Percentiles rank a stretch among this genome's conserved stretches.
These are phyloP conservation scores for Premnoplex brunnescens DNA, from an alignment of 2,797 vertebrate genomes.

Conservation along the genomic window DNA sequence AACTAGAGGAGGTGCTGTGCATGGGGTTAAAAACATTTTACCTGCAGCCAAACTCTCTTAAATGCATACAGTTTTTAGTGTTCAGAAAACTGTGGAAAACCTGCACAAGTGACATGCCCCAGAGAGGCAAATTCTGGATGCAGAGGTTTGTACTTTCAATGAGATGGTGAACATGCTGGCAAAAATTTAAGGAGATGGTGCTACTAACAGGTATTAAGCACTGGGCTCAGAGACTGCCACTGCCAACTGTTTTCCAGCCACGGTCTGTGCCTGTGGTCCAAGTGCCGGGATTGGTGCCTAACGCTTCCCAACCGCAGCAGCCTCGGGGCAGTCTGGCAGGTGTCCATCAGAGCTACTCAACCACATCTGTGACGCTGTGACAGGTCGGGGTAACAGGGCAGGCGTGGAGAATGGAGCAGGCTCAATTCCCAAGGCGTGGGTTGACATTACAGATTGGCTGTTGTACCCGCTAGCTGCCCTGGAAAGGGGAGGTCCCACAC, in stretches of 20 bases:
- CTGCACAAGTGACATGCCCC: background rate
- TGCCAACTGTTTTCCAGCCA: background rate
- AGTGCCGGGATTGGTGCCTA: background rate
- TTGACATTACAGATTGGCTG: background rate
- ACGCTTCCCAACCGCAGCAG: background rate
- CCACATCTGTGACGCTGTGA: background rate
- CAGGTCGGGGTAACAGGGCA: background rate
- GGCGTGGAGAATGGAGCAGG: background rate
- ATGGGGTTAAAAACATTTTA: background rate
- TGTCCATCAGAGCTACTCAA: constrained; percentile 23
- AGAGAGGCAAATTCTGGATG: background rate
- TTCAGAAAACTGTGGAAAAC: background rate
- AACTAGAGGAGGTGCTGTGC: background rate
- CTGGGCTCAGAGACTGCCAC: background rate
- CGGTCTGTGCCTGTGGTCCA: background rate
- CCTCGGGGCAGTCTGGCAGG: background rate
- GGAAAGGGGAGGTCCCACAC: constrained; percentile 38
- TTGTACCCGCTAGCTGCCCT: background rate
- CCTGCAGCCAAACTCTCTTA: background rate
- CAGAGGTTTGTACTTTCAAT: background rate
- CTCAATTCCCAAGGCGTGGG: background rate
- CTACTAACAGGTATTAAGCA: background rate
- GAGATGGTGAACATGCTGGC: background rate
- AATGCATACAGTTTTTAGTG: background rate
- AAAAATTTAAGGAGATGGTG: background rate